Evolutionary conservation across 2,888 invertebrate species (phyloP).

Genomic region (Sclerodermus sp.): DNA sequence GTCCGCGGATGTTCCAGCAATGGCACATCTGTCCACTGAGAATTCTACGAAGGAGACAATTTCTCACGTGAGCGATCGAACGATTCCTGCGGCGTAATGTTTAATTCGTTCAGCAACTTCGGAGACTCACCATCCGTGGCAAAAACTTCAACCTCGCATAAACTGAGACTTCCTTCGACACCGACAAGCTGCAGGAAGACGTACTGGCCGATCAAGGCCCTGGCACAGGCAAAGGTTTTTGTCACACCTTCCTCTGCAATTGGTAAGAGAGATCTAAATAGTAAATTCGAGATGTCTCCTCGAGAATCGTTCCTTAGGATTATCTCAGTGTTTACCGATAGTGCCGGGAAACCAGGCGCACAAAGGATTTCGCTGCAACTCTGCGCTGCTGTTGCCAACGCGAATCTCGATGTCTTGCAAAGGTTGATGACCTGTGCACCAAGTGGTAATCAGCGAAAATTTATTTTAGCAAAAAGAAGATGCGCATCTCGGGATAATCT

Average conservation of each 20-base stretch:
- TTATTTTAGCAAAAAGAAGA: background rate
- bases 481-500: background rate
- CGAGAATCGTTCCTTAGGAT: no score
- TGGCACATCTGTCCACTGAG: slow-evolving; percentile 81
- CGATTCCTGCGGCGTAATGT: no score
- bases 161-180: slow-evolving; percentile 83
- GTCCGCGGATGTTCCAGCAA: slow-evolving; percentile 74
- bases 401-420: slow-evolving; percentile 86
- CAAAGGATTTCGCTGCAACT: slow-evolving; percentile 83
- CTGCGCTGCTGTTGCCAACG: slow-evolving; percentile 88
- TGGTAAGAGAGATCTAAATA: no score
- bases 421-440: slow-evolving; percentile 79
- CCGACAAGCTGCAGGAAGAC: slow-evolving; percentile 89
- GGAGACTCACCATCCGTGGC: slow-evolving; percentile 83
- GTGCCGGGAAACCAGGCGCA: slow-evolving; percentile 95
- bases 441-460: no score
- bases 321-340: slow-evolving; percentile 64
- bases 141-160: slow-evolving; percentile 92
- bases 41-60: slow-evolving; percentile 66
- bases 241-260: slow-evolving; percentile 82
- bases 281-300: no score
- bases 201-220: slow-evolving; percentile 81
- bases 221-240: slow-evolving; percentile 86
- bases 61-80: no score
- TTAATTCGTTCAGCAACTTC: no score